Evolutionary conservation across 1,140 invertebrate genomes (phyloP).

Genomic region (Drosophila serrata): DNA sequence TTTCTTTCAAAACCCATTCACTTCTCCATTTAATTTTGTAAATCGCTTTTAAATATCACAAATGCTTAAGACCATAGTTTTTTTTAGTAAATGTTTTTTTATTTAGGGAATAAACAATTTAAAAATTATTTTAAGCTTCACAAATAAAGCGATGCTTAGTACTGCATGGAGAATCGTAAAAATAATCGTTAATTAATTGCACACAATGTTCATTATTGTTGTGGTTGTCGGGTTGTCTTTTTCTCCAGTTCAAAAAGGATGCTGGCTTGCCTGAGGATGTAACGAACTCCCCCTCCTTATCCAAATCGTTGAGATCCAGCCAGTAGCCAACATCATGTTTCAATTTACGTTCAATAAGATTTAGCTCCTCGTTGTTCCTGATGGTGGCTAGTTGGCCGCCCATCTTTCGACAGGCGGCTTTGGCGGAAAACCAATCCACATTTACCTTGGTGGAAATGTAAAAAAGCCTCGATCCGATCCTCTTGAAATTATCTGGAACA

Average conservation of each 20-base stretch:
- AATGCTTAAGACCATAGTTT: too few relatives aligned
- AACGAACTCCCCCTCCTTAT: background rate
- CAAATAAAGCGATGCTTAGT: background rate
- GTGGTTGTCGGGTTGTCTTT: background rate
- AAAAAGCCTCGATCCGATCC: background rate
- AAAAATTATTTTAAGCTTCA: background rate
- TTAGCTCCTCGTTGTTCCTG: background rate
- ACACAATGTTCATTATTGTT: background rate
- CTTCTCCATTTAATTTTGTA: too few relatives aligned
- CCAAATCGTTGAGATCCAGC: background rate
- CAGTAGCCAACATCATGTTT: background rate
- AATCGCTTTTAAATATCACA: too few relatives aligned
- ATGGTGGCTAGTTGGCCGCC: background rate
- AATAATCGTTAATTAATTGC: background rate
- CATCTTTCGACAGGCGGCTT: background rate
- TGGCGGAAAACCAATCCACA: background rate
- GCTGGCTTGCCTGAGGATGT: background rate
- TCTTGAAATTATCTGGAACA: background rate
- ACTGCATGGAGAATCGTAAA: background rate
- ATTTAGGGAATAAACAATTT: too few relatives aligned
- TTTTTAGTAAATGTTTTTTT: too few relatives aligned
- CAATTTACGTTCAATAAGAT: background rate
- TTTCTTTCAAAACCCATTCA: too few relatives aligned
- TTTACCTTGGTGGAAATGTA: background rate
- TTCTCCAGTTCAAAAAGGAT: background rate